These are phyloP conservation scores for Tylochromis polylepis DNA, from an alignment of 2,113 vertebrate genomes.

Conservation along the genomic window DNA sequence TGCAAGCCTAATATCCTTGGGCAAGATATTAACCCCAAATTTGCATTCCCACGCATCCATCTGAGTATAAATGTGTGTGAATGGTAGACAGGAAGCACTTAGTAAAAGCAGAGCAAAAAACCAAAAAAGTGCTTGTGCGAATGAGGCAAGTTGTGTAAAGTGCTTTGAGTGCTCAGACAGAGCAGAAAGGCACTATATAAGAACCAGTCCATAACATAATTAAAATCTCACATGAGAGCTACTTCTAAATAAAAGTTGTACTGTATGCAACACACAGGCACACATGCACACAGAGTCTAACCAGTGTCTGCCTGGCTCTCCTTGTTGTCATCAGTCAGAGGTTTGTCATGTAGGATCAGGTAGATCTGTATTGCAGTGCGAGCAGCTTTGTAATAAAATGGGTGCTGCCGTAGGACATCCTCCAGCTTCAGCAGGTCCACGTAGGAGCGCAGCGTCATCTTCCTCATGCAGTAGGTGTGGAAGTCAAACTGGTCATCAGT, in stretches of 20 bases:
- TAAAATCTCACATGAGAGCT: background rate
- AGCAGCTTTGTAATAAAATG: constrained; percentile 97
- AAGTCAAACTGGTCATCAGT: constrained; percentile 99
- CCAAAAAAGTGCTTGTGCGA: background rate
- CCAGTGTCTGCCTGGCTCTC: constrained; percentile 93
- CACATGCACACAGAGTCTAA: constrained; percentile 27
- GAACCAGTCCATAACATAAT: accelerated
- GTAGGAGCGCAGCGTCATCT: constrained; percentile 97
- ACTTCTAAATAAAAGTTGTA: background rate
- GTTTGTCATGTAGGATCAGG: constrained; percentile 95
- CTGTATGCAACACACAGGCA: too few relatives aligned
- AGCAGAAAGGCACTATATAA: background rate
- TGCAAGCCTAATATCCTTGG: background rate
- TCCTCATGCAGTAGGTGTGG: constrained; percentile 99
- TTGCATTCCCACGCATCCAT: background rate
- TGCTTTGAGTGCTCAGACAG: accelerated
- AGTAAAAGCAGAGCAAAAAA: too few relatives aligned
- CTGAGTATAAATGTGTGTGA: accelerated
- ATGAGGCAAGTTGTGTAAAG: background rate
- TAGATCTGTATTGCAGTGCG: constrained; percentile 95
- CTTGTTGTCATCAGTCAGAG: constrained; percentile 93
- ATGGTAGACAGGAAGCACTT: background rate
- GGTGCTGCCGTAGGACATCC: constrained; percentile 94
- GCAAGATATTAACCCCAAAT: background rate
- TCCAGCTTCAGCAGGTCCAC: constrained; percentile 97